A percentile compares a stretch with the other conserved stretches of the same genome.
These are phyloP conservation scores for Xyrauchen texanus DNA, from an alignment of 2,113 vertebrate species.

Conservation along the genomic window DNA sequence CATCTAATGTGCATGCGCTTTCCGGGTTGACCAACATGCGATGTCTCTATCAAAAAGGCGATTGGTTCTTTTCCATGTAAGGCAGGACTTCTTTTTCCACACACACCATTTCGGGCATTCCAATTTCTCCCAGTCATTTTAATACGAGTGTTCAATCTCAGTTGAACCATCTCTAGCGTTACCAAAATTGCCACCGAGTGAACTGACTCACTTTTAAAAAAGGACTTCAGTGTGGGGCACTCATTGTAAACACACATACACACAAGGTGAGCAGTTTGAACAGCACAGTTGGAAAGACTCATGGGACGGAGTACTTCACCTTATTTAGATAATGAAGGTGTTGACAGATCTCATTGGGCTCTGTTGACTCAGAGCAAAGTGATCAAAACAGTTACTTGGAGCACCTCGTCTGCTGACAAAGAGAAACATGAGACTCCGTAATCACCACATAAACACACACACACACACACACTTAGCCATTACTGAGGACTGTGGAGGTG, in stretches of 20 bases:
- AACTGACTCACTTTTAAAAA: not conserved
- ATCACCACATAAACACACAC: not conserved
- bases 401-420: constrained; percentile 22
- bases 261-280: constrained; percentile 7
- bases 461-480: not conserved
- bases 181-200: not conserved
- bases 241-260: constrained; percentile 11
- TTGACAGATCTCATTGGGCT: constrained; percentile 30
- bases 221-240: not conserved
- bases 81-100: no score
- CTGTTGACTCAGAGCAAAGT: constrained; percentile 31
- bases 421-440: constrained; percentile 6
- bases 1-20: no score
- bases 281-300: constrained; percentile 8
- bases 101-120: no score
- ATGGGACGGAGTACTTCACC: not conserved
- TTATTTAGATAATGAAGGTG: constrained; percentile 32
- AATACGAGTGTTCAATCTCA: no score
- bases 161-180: no score
- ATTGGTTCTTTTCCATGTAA: no score
- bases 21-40: no score
- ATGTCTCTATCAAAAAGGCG: no score
- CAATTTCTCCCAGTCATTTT: no score
- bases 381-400: constrained; percentile 19
- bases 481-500: constrained; percentile 22